A percentile compares a stretch with the other conserved stretches of the same genome.
phyloP scores from a whole-genome alignment of 37 sponge, comb jelly and placozoan species.

The Beroe forskalii region DNA sequence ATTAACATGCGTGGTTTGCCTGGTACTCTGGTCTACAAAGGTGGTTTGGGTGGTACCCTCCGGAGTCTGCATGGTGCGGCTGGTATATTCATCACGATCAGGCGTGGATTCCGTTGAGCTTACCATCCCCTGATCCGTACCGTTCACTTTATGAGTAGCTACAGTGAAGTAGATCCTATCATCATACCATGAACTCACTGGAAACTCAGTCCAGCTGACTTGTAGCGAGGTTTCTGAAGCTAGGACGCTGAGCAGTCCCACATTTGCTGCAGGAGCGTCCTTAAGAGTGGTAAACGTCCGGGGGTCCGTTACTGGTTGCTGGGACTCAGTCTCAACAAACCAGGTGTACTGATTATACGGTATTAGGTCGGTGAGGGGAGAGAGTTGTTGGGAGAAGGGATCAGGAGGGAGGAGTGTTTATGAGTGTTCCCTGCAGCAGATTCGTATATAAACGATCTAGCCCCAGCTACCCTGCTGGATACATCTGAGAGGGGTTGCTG shows the following conservation, averaged over 20 bases:
- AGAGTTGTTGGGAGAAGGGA: background rate
- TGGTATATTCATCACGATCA: too few species aligned
- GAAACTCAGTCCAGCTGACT: background rate
- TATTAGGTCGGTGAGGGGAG: background rate
- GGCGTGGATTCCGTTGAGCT: background rate
- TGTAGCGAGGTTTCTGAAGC: background rate
- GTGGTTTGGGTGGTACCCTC: background rate
- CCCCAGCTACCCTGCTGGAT: too few species aligned
- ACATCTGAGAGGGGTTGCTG: too few species aligned
- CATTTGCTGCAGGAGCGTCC: background rate
- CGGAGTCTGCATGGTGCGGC: background rate
- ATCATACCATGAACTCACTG: background rate
- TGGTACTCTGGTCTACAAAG: background rate
- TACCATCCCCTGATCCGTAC: too few species aligned
- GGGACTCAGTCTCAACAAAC: background rate
- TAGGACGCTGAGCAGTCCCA: background rate
- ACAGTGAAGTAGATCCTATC: slow-evolving; percentile 11
- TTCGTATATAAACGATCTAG: too few species aligned
- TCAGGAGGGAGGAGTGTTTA: background rate
- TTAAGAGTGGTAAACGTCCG: background rate
- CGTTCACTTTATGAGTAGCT: background rate
- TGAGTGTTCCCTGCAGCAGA: too few species aligned
- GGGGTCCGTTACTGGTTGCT: slow-evolving; percentile 9
- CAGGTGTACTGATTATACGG: slow-evolving; percentile 36
- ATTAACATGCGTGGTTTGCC: background rate